Base-by-base conservation (phyloP, 1,140 invertebrate genomes). In the Triops longicaudatus region DNA sequence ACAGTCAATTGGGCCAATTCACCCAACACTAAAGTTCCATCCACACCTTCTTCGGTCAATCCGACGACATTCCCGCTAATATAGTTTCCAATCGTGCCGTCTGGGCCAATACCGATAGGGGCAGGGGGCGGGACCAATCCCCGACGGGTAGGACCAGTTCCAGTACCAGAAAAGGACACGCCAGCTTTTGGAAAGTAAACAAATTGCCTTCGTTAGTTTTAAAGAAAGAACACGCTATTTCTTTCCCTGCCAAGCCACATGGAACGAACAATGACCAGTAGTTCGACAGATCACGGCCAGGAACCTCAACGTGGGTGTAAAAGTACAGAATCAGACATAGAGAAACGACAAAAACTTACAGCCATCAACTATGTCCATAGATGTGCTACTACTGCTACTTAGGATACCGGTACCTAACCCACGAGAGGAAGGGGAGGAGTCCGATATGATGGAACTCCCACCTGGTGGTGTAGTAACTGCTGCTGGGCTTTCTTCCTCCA, bases 1-100 rank as follows among this genome's bases (percentile, higher is more conserved):
- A 98, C 95, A 74, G 96, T 98, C 77, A 98, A 88, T 85, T 96
- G 94, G 73, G 96, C 96, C 82, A 99, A 88, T 87, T 98, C 97
- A 44, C 96, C 97, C 78, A 98, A 87, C 74, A 94, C 95, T 79
- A 97, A 85, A 10, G 91, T 89, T 78, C 92, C 91, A 83, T 96
- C 93, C n/a, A 86, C 76, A 75, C 91, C 88, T 80, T 91, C 90
- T 82, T 94, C 93, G 78, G 88, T 26, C 77, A 79, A 42, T 74
- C 42, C 41, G 75, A 78, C 73, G 10, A 42, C 76, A 14, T 78
- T 28, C 17, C 77, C 44, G 26, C 26, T 73, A 27, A 73, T 72
- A 73, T 63, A 37, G 22, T 50, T 75, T 77, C 71, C 73, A 37
- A 43, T 31, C 14, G 72, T 73, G 14, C 75, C 78, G 22, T 27